Conservation (phyloP, 2,797 vertebrate genomes). For the Catostomus latipinnis region DNA sequence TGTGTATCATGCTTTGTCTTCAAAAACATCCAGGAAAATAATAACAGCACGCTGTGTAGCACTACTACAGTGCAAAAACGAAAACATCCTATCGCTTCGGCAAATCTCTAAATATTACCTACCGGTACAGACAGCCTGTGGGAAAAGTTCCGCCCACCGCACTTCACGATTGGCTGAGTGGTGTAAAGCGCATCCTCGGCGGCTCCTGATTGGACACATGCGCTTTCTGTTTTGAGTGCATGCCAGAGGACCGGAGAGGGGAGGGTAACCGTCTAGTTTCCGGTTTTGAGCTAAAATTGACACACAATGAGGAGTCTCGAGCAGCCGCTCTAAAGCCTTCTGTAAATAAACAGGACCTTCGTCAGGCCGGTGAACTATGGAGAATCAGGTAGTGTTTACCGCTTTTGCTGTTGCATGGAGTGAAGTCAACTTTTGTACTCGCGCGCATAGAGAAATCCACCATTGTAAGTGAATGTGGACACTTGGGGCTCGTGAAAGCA, state of each 20-base stretch:
- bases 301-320: conserved; percentile 87
- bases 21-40: background rate
- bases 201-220: conserved; percentile 65
- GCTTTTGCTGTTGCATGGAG: conserved; percentile 51
- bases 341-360: conserved; percentile 83
- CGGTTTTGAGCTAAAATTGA: conserved; percentile 85
- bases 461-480: conserved; percentile 64
- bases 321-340: conserved; percentile 79
- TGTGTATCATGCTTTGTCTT: conserved; percentile 7
- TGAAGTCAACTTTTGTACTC: conserved; percentile 53
- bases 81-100: conserved; percentile 19
- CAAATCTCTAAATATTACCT: conserved; percentile 43
- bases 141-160: conserved; percentile 62
- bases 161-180: conserved; percentile 60
- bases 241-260: conserved; percentile 80
- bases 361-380: conserved; percentile 80
- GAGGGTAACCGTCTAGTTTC: conserved; percentile 81
- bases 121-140: conserved; percentile 66
- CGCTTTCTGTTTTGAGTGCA: conserved; percentile 77
- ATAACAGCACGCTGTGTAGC: background rate
- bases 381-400: conserved; percentile 81
- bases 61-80: conserved; percentile 14
- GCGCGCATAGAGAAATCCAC: conserved; percentile 59
- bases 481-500: conserved; percentile 54
- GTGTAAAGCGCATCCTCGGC: conserved; percentile 57